Percentiles rank a stretch among this genome's conserved stretches.
Evolutionary conservation across 2,888 invertebrate species (phyloP).

Genomic region (Meliscaeva auricollis): DNA sequence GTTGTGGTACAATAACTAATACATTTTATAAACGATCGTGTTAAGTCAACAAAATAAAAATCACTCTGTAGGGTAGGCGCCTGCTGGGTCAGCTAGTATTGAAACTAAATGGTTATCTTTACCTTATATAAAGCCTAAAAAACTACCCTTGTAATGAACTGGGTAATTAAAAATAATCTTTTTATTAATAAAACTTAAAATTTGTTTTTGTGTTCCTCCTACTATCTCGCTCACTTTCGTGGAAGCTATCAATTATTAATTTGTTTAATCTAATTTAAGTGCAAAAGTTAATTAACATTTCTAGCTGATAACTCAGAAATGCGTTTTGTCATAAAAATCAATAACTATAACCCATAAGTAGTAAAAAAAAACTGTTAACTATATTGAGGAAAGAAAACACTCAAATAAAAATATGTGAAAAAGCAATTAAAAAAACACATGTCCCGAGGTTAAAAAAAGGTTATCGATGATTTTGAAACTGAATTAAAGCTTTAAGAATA

Average conservation of each 20-base stretch:
- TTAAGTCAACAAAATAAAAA: too few species aligned
- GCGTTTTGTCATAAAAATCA: conserved; percentile 10
- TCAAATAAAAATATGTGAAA: not conserved
- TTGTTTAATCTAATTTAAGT: conserved; percentile 1
- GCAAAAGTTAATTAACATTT: conserved; percentile 32
- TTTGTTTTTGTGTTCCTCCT: too few species aligned
- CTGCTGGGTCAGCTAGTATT: too few species aligned
- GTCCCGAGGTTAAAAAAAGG: not conserved
- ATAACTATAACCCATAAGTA: conserved; percentile 2
- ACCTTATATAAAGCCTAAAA: too few species aligned
- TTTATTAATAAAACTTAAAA: too few species aligned
- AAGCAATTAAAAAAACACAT: not conserved
- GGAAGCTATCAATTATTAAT: not conserved
- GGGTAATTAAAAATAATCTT: too few species aligned
- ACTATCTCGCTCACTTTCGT: too few species aligned
- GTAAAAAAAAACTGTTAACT: conserved; percentile 7
- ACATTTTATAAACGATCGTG: too few species aligned
- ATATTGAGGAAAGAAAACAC: not conserved
- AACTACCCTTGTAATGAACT: too few species aligned
- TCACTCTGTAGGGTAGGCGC: too few species aligned
- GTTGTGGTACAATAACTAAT: too few species aligned
- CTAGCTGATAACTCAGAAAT: not conserved
- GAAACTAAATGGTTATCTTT: too few species aligned
- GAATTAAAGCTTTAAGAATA: not conserved
- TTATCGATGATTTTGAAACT: not conserved